Evolutionary conservation across 2,113 vertebrate genomes (phyloP).

Genomic region (Spermophilus dauricus): DNA sequence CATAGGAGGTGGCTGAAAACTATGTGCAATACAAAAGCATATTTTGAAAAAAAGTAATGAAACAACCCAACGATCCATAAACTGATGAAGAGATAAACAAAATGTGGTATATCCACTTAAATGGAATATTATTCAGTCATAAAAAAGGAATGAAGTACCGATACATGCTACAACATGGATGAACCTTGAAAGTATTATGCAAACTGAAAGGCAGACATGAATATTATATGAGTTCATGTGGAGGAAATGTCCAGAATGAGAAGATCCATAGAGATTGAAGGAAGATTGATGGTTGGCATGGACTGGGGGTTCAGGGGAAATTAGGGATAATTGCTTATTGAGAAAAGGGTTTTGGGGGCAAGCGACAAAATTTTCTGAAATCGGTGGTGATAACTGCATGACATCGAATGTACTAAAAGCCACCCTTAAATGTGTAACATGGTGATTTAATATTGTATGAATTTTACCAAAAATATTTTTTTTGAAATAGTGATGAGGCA

Average conservation of each 20-base stretch:
- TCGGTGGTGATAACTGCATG: background rate
- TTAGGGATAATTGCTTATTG: background rate
- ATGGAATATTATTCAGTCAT: background rate
- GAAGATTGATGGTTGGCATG: background rate
- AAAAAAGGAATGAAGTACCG: background rate
- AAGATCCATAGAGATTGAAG: background rate
- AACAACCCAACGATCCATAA: background rate
- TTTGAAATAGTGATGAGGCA: background rate
- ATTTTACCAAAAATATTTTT: conserved; percentile 31
- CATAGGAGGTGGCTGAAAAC: background rate
- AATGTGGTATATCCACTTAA: background rate
- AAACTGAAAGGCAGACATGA: conserved; percentile 9
- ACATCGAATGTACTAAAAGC: background rate
- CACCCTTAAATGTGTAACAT: background rate
- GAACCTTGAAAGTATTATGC: background rate
- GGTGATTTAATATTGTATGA: background rate
- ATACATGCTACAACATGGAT: background rate
- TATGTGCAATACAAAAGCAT: background rate
- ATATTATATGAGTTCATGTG: background rate
- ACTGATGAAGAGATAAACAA: background rate
- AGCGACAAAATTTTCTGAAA: background rate
- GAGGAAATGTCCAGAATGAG: conserved; percentile 39
- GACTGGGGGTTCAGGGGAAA: background rate
- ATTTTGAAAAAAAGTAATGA: conserved; percentile 18
- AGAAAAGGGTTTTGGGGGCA: background rate